A percentile compares a stretch with the other conserved stretches of the same genome.
Evolutionary conservation across 2,888 invertebrate species (phyloP).

Genomic region (Drosophila falleni): DNA sequence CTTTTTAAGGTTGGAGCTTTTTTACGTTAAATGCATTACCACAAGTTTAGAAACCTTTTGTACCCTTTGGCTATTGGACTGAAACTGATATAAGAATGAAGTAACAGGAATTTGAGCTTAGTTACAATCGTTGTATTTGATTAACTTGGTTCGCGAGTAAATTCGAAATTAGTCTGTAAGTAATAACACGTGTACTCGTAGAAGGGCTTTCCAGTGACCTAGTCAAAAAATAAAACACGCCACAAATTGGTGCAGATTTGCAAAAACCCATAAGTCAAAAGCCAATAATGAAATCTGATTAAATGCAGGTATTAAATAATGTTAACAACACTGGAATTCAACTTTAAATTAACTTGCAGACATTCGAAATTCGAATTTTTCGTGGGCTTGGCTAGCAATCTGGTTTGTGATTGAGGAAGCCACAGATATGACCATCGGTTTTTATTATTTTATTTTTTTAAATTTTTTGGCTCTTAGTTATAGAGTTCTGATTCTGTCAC

Average conservation of each 20-base stretch:
- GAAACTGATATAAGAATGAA: conserved; percentile 2
- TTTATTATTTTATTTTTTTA: neutral
- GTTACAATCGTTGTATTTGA: conserved; percentile 18
- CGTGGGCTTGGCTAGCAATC: conserved; percentile 30
- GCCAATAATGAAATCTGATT: conserved; percentile 19
- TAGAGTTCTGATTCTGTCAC: conserved; percentile 49
- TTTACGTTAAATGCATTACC: too few relatives aligned
- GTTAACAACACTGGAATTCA: conserved; percentile 13
- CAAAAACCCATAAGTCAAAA: neutral
- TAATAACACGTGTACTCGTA: conserved; percentile 1
- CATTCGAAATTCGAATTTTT: conserved; percentile 15
- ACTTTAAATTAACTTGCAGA: conserved; percentile 14
- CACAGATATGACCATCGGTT: conserved; percentile 36
- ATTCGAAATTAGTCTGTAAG: conserved; percentile 31
- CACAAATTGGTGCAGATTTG: neutral
- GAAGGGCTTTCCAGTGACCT: neutral
- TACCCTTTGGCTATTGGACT: neutral
- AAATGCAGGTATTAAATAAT: conserved; percentile 1
- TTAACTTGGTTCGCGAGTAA: conserved; percentile 38
- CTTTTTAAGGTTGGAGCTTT: too few relatives aligned
- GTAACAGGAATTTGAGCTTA: conserved; percentile 4
- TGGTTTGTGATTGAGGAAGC: conserved; percentile 50
- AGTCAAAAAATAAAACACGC: neutral
- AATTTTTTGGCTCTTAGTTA: neutral
- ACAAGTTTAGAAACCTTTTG: too few relatives aligned